Evolutionary conservation across 2,888 invertebrate genomes (phyloP), one percentile per base, ranked within the genome.

Genomic region (Lycocerus yunnanus): DNA sequence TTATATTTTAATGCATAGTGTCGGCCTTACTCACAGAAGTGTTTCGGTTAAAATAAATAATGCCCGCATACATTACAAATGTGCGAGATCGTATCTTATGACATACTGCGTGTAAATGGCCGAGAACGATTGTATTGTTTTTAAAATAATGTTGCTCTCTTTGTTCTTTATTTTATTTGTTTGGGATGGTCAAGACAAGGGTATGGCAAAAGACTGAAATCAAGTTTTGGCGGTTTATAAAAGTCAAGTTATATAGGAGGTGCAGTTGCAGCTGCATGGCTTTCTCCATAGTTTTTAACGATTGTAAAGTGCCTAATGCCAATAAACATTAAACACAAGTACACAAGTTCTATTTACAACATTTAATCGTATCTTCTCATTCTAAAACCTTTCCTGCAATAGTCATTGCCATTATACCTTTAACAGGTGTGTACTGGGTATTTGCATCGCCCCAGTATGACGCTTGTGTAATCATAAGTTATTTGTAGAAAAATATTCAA

Each of bases 61-160:
- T 82, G 77, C 78, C 77, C 76, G 79, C 79, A 78, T 78, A 74
- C 75, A 78, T 78, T 79, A 79, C 78, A 77, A 79, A 80, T 80
- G 79, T 79, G 78, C 79, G 75, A 78, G 81, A 82, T 81, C 75
- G 71, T 81, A 82, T 82, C 81, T 77, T 76, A 72, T 77, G 79
- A 79, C 79, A 78, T 75, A 79, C 78, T 80, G 79, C 79, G 79
- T 80, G 79, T 80, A 80, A 80, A 80, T 78, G 78, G 78, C 74
- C 66, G 73, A 73, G 69, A 74, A 76, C 76, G 78, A 75, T 76
- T 74, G 73, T 76, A 78, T 78, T 78, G 76, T 78, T 78, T 78
- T 76, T 43, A 74, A 68, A 65, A 67, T 70, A 71, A 59, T 58
- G 63, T 70, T 76, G 65, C 78, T 58, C 43, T 71, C 71, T 71